Evolutionary conservation across 2,797 vertebrate genomes (phyloP).

Genomic region (Xyrichtys novacula): DNA sequence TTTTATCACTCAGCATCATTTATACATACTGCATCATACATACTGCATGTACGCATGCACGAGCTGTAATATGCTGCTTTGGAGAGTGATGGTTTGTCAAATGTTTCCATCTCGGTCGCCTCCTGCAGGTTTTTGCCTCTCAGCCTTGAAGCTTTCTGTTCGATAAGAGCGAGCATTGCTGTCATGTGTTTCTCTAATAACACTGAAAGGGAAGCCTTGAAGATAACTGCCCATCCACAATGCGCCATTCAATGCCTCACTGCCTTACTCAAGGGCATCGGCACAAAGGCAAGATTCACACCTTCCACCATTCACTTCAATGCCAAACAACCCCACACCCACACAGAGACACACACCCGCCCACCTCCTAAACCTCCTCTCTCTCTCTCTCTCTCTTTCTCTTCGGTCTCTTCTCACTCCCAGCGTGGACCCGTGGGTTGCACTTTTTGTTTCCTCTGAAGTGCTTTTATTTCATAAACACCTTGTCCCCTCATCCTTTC

Average conservation of each 20-base stretch:
- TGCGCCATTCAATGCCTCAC: slow-evolving; percentile 69
- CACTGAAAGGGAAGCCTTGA: slow-evolving; percentile 74
- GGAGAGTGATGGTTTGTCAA: slow-evolving; percentile 43
- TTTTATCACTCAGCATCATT: slow-evolving; percentile 7
- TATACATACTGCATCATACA: background rate
- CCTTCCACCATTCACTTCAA: slow-evolving; percentile 64
- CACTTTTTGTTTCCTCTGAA: slow-evolving; percentile 49
- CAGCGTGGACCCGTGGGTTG: slow-evolving; percentile 18
- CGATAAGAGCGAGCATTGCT: slow-evolving; percentile 44
- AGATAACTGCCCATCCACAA: slow-evolving; percentile 78
- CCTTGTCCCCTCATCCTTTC: slow-evolving; percentile 35
- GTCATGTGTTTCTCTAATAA: slow-evolving; percentile 66
- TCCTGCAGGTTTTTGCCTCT: slow-evolving; percentile 50
- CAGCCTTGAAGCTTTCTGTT: slow-evolving; percentile 63
- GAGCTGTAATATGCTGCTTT: background rate
- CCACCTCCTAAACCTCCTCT: background rate
- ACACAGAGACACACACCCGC: background rate
- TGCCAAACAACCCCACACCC: slow-evolving; percentile 45
- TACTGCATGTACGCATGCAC: background rate
- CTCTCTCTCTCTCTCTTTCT: background rate
- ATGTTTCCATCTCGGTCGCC: slow-evolving; percentile 40
- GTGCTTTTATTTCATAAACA: slow-evolving; percentile 62
- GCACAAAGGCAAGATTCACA: slow-evolving; percentile 70
- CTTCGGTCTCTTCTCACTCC: slow-evolving; percentile 8
- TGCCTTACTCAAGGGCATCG: slow-evolving; percentile 74